phyloP scores from a whole-genome alignment of 2,888 invertebrate species.

The Drosophila mimica region DNA sequence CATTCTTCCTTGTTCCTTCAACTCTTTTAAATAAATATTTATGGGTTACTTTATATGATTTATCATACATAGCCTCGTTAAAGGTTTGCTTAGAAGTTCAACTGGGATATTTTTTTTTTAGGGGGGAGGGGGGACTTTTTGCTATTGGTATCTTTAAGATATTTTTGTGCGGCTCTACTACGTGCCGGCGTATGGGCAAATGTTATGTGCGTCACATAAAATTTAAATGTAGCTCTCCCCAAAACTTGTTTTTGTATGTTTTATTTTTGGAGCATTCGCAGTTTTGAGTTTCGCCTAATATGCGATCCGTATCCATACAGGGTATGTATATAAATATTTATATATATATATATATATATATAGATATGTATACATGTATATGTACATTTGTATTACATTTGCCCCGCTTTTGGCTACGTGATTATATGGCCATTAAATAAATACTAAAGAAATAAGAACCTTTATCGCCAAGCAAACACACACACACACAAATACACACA shows the following conservation, averaged over 20 bases:
- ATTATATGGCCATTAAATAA: constrained; percentile 72
- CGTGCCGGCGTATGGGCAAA: constrained; percentile 58
- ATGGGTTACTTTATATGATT: too few relatives aligned
- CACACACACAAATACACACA: constrained; percentile 4
- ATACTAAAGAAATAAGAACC: constrained; percentile 41
- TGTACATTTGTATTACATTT: constrained; percentile 16
- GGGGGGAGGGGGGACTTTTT: neutral
- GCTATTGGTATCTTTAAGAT: constrained; percentile 54
- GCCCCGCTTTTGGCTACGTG: constrained; percentile 61
- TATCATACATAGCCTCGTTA: neutral
- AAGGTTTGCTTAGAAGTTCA: constrained; percentile 2
- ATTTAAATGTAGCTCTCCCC: constrained; percentile 69
- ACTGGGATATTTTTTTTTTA: constrained; percentile 24
- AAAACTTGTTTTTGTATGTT: constrained; percentile 55
- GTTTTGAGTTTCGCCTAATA: constrained; percentile 44
- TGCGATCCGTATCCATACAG: constrained; percentile 31
- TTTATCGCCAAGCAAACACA: constrained; percentile 40
- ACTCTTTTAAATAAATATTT: neutral
- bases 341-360: constrained; percentile 4
- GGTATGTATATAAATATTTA: constrained; percentile 2
- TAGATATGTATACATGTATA: neutral
- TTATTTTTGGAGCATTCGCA: constrained; percentile 39
- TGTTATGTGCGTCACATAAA: constrained; percentile 74
- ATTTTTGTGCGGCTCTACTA: constrained; percentile 58
- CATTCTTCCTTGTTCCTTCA: neutral